Evolutionary conservation across 2,888 invertebrate genomes (phyloP).

Genomic region (Drosophila basisetae): DNA sequence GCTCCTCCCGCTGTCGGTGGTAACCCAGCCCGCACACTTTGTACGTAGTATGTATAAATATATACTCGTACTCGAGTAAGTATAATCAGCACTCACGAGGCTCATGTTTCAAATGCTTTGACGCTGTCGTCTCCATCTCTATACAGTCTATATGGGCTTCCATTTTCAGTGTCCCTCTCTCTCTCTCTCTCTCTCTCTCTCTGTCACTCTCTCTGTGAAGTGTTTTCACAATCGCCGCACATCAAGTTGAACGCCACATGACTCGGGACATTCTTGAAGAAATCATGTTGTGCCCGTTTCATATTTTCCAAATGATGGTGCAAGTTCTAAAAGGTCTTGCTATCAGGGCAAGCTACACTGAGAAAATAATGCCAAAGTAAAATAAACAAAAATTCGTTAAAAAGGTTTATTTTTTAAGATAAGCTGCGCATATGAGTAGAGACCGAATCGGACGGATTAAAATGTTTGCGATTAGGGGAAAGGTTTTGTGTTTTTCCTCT

Average conservation of each 20-base stretch:
- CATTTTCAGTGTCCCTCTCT: constrained; percentile 28
- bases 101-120: constrained; percentile 72
- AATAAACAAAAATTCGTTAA: neutral
- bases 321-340: constrained; percentile 50
- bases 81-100: constrained; percentile 74
- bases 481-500: neutral
- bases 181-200: neutral
- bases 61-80: constrained; percentile 18
- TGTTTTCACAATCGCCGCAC: constrained; percentile 62
- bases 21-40: constrained; percentile 30
- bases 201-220: constrained; percentile 4
- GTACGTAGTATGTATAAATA: constrained; percentile 8
- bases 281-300: constrained; percentile 47
- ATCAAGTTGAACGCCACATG: constrained; percentile 44
- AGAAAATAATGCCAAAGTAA: neutral
- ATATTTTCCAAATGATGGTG: constrained; percentile 49
- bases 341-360: constrained; percentile 17
- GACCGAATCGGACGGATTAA: neutral
- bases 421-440: neutral
- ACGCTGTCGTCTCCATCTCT: constrained; percentile 35
- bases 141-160: constrained; percentile 42
- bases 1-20: neutral
- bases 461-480: neutral
- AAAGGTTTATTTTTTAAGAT: neutral
- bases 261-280: constrained; percentile 36